Evolutionary conservation across 1,140 invertebrate species (phyloP).

Genomic region (Philotrypesis tridentata): DNA sequence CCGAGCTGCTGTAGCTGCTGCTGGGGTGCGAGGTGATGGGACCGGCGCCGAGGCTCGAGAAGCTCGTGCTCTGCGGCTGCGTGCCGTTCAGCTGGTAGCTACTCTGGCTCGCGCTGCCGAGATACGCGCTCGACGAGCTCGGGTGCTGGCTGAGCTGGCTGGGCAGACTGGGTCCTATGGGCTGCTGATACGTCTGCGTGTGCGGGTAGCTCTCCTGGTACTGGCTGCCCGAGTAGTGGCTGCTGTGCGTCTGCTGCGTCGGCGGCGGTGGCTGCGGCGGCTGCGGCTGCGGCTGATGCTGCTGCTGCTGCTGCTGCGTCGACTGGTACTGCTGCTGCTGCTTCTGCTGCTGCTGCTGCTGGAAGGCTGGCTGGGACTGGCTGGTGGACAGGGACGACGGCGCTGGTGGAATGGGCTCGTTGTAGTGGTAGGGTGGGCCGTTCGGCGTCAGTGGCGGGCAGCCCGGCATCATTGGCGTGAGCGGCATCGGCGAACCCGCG

Average conservation of each 20-base stretch:
- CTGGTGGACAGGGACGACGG: constrained; percentile 73
- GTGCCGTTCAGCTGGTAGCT: constrained; percentile 69
- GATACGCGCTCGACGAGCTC: constrained; percentile 66
- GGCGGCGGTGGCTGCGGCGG: background rate
- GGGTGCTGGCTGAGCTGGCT: constrained; percentile 58
- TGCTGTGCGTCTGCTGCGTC: constrained; percentile 65
- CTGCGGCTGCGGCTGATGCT: constrained; percentile 51
- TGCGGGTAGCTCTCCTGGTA: constrained; percentile 73
- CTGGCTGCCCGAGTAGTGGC: constrained; percentile 68
- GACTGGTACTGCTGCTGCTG: constrained; percentile 64
- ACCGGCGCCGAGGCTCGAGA: constrained; percentile 63
- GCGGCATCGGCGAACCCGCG: constrained; percentile 67
- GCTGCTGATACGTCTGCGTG: constrained; percentile 72
- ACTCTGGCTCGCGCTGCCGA: constrained; percentile 66
- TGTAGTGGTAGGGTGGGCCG: constrained; percentile 71
- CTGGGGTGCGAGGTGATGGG: constrained; percentile 68
- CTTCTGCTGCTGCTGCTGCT: constrained; percentile 69
- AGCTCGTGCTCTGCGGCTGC: constrained; percentile 69
- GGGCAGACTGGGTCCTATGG: background rate
- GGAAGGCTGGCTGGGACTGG: constrained; percentile 74
- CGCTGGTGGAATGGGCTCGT: constrained; percentile 70
- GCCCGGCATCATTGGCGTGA: constrained; percentile 71
- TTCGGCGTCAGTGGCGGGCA: constrained; percentile 70
- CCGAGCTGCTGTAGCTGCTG: constrained; percentile 60
- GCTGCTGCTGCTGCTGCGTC: constrained; percentile 38